Evolutionary conservation across 2,797 vertebrate genomes (phyloP), one percentile per base, ranked within the genome.

Genomic region (Paratrypauchen microcephalus): DNA sequence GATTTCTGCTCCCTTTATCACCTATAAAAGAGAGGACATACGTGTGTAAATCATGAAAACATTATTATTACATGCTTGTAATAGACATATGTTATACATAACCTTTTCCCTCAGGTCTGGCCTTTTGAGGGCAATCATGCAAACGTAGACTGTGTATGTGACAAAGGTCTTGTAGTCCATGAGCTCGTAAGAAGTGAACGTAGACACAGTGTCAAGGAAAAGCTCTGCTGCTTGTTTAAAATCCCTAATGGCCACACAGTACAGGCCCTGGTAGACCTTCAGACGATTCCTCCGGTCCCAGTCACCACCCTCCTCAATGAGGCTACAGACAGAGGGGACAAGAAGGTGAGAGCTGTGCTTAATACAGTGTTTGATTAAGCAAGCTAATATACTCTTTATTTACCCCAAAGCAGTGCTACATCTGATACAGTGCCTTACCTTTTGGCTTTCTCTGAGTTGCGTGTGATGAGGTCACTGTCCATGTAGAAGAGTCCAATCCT

Each of bases 141-240:
- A 97, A 87, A 99, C 98, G 0, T 98, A 99, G 64, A 99, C 97
- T 0, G 97, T 99, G 76, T 98, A 98, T 0, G 98, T 99, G 65
- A 99, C 98, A 57, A 99, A 99, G 0, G 98, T 99, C 91, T 98
- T 98, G 91, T 99, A 99, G 91, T 99, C 98, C 98, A 99, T 99
- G 60, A 99, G 96, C 88, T 99, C 97, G 2, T 99, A 99, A 23
- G 98, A 99, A n/a, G 98, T 99, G 81, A 99, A 99, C 0, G 97
- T 99, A 2, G 98, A 99, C 19, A 99, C 98, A 0, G 97, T 98
- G 85, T 99, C 98, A 0, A 99, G 94, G 88, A 99, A 99, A 60
- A 99, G 97, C 88, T 98, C 96, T 0, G 97, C 97, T 16, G 98
- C 97, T 88, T 98, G 96, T 83, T 96, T 99, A 92, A 99, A 99